A percentile compares a stretch with the other conserved stretches of the same genome.
These are phyloP conservation scores for Andricus grossulariae DNA, from an alignment of 1,140 invertebrate species.

Conservation along the genomic window DNA sequence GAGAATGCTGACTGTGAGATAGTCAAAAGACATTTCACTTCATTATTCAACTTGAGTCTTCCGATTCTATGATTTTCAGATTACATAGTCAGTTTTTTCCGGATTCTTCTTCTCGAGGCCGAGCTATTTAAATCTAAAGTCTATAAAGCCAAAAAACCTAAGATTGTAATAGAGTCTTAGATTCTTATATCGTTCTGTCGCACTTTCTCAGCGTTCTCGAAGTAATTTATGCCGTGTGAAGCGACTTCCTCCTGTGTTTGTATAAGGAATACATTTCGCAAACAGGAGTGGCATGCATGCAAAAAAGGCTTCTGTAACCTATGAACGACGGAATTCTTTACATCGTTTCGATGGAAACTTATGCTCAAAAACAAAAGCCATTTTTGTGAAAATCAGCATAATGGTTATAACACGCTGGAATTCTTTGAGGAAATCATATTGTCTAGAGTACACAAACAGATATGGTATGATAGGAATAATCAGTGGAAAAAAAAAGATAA, in stretches of 20 bases:
- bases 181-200: not conserved
- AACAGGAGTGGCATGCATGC: conserved; percentile 17
- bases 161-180: conserved; percentile 3
- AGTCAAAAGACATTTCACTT: too few species aligned
- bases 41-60: too few species aligned
- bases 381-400: not conserved
- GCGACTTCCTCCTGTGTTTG: conserved; percentile 7
- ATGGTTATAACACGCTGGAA: not conserved
- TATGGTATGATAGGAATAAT: not conserved
- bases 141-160: too few species aligned
- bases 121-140: too few species aligned
- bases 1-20: too few species aligned
- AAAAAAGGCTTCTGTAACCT: conserved; percentile 24
- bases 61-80: too few species aligned
- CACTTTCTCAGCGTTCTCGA: not conserved
- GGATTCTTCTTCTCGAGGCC: too few species aligned
- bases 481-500: conserved; percentile 10
- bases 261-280: conserved; percentile 25
- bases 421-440: not conserved
- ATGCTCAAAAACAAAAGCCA: not conserved
- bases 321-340: conserved; percentile 7
- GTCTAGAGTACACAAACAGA: not conserved
- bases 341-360: not conserved
- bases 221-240: conserved; percentile 31
- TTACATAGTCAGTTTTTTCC: too few species aligned